Percentiles rank a stretch among this genome's conserved stretches.
phyloP scores from a whole-genome alignment of 2,797 vertebrate species.

The Tapera naevia region DNA sequence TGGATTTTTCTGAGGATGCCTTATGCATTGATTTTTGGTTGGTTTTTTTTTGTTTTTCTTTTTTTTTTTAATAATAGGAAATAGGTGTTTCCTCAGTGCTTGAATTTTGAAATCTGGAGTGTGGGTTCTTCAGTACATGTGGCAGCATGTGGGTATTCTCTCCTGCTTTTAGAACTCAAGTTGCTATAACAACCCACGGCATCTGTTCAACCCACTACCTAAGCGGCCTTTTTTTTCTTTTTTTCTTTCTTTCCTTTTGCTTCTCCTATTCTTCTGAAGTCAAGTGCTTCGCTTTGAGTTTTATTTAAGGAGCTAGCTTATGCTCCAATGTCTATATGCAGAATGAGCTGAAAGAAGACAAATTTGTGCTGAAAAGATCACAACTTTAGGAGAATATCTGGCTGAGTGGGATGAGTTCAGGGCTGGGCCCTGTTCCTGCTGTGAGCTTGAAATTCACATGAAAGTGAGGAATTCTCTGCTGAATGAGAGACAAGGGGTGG shows the following conservation, averaged over 20 bases:
- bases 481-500: neutral
- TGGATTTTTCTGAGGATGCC: neutral
- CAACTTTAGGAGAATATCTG: conserved; percentile 35
- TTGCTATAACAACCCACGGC: conserved; percentile 60
- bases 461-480: neutral
- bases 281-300: conserved; percentile 61
- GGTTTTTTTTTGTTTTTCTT: neutral
- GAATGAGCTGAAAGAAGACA: conserved; percentile 53
- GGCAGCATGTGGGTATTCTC: conserved; percentile 63
- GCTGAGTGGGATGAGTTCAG: neutral
- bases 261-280: conserved; percentile 69
- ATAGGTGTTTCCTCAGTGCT: conserved; percentile 45
- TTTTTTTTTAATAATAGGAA: conserved; percentile 41
- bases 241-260: neutral
- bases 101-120: conserved; percentile 26
- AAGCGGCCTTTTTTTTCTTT: neutral
- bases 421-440: conserved; percentile 2
- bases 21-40: neutral
- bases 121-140: conserved; percentile 46
- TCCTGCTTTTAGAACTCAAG: conserved; percentile 61
- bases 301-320: conserved; percentile 65
- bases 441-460: neutral
- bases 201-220: conserved; percentile 66
- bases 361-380: conserved; percentile 46
- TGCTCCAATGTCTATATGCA: conserved; percentile 26